Base-by-base conservation (phyloP, 2,113 vertebrate genomes). In the Lagopus muta region DNA sequence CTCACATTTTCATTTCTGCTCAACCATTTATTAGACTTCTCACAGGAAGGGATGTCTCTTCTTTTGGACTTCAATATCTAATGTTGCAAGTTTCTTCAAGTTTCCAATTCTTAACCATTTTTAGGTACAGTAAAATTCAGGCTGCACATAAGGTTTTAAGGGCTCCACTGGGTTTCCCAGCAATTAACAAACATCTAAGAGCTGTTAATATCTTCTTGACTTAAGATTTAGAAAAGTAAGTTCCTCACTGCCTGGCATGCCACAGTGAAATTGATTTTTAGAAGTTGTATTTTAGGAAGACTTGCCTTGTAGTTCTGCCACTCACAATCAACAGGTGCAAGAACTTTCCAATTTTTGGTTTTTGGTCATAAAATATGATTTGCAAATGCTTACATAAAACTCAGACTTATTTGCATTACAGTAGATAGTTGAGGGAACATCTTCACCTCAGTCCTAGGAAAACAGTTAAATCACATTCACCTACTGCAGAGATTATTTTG, bases 11-110 rank as follows among this genome's bases (percentile, higher is more conserved):
- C 36, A n/a, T 21, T 78, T 43, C 34, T 62, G 36, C 10, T 52
- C n/a, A 55, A 38, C 10, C n/a, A 71, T 60, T 57, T 32, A 42
- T 22, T 11, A 30, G 16, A 48, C 32, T 61, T 47, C 12, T 75
- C 21, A 42, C 16, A 52, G 50, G 14, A 73, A 52, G 16, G 11
- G 1, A 0, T 14, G 3, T 0, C 13, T 34, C 85, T 62, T 64
- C 40, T n/a, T 60, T 50, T 4, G 1, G 25, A 8, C 20, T 90
- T 15, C 11, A 17, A 22, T 14, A 4, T 7, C 57, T 32, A 6
- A 13, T 45, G 34, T 61, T 32, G 6, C 3, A 38, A 2, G 40
- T 2, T 45, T 50, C 21, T 6, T 21, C 82, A 14, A 21, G 42
- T 1, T 47, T 42, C 42, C 48, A 61, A 57, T 32, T 38, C 15